Evolutionary conservation across 2,797 vertebrate species (phyloP), one percentile per base, ranked within the genome.

Genomic region (Orientallactaga sibirica): DNA sequence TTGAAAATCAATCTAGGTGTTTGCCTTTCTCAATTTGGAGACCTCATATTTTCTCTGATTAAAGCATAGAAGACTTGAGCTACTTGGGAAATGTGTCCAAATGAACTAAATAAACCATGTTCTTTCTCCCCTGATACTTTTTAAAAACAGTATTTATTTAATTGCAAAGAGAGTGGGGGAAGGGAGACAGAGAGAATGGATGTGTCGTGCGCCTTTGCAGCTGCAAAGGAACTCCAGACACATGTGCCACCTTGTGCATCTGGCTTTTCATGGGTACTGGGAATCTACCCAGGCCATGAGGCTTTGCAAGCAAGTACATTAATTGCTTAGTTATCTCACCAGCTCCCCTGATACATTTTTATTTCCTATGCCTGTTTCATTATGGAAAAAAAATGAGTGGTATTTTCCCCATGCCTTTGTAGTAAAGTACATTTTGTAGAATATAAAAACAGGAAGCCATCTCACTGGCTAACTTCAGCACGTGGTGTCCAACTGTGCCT

Each of bases 11-110:
- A 77, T 11, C 24, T 55, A 22, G 10, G 14, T 88, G 70, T 89
- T 91, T 95, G 75, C 22, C 9, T 92, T 70, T 82, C 62, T 55
- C 62, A 58, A 19, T 70, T 71, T 87, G 52, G 75, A 29, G 80
- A 10, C 11, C 8, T 62, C 3, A 2, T 9, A 41, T 92, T 77
- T 77, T 41, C 68, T 67, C 37, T 80, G 4, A 73, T 79, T 52
- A 27, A 64, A 85, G 15, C 64, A 78, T 22, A 66, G 18, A 4
- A 81, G 24, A 64, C 37, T 52, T 82, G 27, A 29, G 9, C 33
- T 67, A 62, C 4, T 20, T 61, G 33, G 33, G 52, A 95, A 96
- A 86, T 78, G 11, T 75, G 41, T 78, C 71, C 14, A 52, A 88
- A 76, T 52, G 16, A 12, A 79, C 14, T 82, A 52, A 88, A 76